Conservation (phyloP, 37 sponge, comb jelly and placozoan genomes). For the Halichondria panicea region DNA sequence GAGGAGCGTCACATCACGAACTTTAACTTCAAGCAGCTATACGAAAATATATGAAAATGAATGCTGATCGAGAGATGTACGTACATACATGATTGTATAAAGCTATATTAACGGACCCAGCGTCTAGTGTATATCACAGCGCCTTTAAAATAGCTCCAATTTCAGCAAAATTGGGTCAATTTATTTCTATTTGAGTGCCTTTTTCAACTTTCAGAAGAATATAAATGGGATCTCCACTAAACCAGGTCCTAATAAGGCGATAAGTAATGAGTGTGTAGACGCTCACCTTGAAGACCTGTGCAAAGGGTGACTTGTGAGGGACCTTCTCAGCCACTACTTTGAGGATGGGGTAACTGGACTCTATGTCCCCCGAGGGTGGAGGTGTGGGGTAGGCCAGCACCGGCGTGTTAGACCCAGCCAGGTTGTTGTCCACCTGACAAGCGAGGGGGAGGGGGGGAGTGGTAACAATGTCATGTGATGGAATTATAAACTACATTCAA, state of each 20-base stretch:
- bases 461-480: neutral
- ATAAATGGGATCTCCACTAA: neutral
- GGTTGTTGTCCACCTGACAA: constrained; percentile 86
- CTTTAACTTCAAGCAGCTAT: constrained; percentile 41
- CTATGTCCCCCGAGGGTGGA: constrained; percentile 32
- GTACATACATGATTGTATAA: too few species aligned
- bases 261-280: neutral
- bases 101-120: too few species aligned
- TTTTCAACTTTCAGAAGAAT: too few species aligned
- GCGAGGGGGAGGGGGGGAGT: neutral
- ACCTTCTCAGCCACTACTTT: constrained; percentile 37
- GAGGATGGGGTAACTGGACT: constrained; percentile 31
- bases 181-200: too few species aligned
- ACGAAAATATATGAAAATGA: neutral
- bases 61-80: too few species aligned
- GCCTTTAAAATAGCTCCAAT: too few species aligned
- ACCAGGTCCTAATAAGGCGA: neutral
- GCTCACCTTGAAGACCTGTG: constrained; percentile 58
- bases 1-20: constrained; percentile 54
- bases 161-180: too few species aligned
- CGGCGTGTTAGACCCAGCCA: constrained; percentile 32
- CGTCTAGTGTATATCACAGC: too few species aligned
- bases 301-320: constrained; percentile 61
- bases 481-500: neutral
- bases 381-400: constrained; percentile 72